Conservation (phyloP, 2,888 invertebrate species). For the Macaria notata region DNA sequence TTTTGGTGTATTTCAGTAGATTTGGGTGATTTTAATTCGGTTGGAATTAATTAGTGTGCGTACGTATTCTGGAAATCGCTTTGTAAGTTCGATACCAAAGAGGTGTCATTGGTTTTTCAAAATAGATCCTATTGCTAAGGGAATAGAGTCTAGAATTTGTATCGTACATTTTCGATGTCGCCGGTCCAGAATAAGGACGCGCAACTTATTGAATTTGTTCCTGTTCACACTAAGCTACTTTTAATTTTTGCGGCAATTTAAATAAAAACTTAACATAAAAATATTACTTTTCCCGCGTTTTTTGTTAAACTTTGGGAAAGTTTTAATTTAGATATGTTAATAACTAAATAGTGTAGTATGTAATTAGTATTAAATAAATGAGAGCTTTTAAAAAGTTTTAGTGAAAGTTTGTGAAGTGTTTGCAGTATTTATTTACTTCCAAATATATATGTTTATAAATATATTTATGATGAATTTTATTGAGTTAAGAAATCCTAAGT, state of each 20-base stretch:
- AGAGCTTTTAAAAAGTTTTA: too few relatives aligned
- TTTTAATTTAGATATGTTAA: not conserved
- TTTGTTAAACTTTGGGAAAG: not conserved
- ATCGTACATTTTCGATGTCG: slow-evolving; percentile 36
- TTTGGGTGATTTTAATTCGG: slow-evolving; percentile 40
- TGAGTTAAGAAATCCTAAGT: too few relatives aligned
- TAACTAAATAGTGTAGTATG: too few relatives aligned
- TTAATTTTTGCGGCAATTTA: slow-evolving; percentile 28
- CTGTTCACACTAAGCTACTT: slow-evolving; percentile 37
- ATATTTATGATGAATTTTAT: too few relatives aligned
- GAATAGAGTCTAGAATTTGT: slow-evolving; percentile 47
- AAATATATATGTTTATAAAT: too few relatives aligned
- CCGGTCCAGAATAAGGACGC: slow-evolving; percentile 58
- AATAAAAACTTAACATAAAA: slow-evolving; percentile 29
- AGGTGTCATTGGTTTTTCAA: slow-evolving; percentile 39
- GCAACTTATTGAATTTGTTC: slow-evolving; percentile 54
- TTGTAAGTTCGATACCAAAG: slow-evolving; percentile 41
- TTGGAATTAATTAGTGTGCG: slow-evolving; percentile 51
- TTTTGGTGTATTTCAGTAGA: slow-evolving; percentile 15
- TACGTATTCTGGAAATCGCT: slow-evolving; percentile 61
- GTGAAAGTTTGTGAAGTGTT: too few relatives aligned
- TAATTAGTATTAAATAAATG: too few relatives aligned
- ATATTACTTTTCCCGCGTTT: slow-evolving; percentile 10
- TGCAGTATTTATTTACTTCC: too few relatives aligned
- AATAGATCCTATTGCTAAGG: slow-evolving; percentile 42